These are phyloP conservation scores for Capricornis sumatraensis DNA, from an alignment of 2,113 vertebrate genomes.

Conservation along the genomic window DNA sequence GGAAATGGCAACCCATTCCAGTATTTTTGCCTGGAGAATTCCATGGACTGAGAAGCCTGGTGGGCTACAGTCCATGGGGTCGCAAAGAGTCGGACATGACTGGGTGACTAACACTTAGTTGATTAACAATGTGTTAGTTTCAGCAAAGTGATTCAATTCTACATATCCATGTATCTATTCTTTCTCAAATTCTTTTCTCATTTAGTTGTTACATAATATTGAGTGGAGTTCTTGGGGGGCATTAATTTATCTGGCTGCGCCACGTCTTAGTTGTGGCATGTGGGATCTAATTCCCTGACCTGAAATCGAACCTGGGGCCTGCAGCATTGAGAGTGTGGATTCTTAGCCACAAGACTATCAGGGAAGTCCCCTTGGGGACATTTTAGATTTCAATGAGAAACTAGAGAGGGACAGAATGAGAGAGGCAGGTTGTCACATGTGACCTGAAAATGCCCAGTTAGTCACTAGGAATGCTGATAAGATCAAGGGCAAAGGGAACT, in stretches of 20 bases:
- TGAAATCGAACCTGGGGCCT: not conserved
- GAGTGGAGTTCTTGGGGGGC: not conserved
- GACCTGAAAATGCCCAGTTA: not conserved
- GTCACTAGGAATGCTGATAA: not conserved
- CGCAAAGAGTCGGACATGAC: rapidly evolving
- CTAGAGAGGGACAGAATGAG: not conserved
- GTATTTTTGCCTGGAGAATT: not conserved
- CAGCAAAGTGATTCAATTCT: not conserved
- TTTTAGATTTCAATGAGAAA: not conserved
- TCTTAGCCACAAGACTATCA: not conserved
- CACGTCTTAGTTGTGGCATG: not conserved
- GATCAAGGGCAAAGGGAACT: not conserved
- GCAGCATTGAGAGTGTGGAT: not conserved
- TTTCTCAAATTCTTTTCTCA: not conserved
- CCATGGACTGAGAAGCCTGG: not conserved
- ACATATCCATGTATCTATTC: not conserved
- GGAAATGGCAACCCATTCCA: not conserved
- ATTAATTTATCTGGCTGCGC: not conserved
- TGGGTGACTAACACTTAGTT: not conserved
- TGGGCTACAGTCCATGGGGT: not conserved
- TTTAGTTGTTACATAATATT: not conserved
- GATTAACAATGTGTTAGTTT: not conserved
- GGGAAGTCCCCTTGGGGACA: not conserved
- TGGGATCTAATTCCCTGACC: not conserved
- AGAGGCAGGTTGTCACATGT: not conserved